Conservation (phyloP, 2,797 vertebrate genomes). For the Bovichtus variegatus region DNA sequence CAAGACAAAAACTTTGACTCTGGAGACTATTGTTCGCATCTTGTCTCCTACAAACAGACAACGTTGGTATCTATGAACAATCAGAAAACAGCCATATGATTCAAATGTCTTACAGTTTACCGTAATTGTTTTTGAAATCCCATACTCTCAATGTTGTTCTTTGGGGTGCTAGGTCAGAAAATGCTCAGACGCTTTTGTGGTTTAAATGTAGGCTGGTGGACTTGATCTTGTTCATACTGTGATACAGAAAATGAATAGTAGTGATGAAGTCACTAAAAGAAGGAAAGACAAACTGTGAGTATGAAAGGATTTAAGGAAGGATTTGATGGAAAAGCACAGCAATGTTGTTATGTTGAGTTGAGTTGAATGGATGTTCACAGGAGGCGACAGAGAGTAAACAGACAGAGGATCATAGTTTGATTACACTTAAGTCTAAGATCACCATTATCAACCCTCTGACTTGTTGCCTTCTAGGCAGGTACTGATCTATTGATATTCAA, state of each 20-base stretch:
- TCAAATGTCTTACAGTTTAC: too few relatives aligned
- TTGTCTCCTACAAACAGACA: too few relatives aligned
- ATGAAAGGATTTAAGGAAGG: neutral
- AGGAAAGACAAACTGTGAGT: neutral
- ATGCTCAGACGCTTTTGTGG: neutral
- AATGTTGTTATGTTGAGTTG: neutral
- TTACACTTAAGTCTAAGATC: neutral
- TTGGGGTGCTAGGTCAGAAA: too few relatives aligned
- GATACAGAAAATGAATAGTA: neutral
- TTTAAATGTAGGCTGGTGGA: neutral
- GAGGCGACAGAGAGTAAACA: neutral
- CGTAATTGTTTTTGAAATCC: too few relatives aligned
- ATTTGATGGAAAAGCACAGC: neutral
- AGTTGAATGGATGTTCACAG: neutral
- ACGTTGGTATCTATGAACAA: too few relatives aligned
- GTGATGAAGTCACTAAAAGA: neutral
- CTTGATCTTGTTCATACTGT: neutral
- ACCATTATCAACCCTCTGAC: neutral
- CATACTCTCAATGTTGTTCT: too few relatives aligned
- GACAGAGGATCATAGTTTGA: conserved; percentile 11
- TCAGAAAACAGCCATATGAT: too few relatives aligned
- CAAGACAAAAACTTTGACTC: too few relatives aligned
- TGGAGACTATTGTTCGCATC: too few relatives aligned
- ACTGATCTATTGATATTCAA: conserved; percentile 18
- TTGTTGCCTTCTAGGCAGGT: conserved; percentile 9